Base-by-base conservation (phyloP, 2,888 invertebrate genomes). In the Ornithoptera alexandrae region DNA sequence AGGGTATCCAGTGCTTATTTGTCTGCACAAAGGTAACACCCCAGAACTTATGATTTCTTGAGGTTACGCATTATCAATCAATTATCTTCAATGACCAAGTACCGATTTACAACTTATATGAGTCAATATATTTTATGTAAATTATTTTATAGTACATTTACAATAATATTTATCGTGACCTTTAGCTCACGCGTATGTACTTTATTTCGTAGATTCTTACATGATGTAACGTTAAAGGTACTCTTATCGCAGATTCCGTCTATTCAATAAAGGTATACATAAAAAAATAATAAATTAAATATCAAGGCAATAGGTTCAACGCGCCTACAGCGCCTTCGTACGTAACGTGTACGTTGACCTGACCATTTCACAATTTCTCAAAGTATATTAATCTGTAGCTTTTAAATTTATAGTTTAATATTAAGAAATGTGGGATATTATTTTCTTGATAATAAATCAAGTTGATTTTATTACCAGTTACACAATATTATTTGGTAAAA, bases 341-440 rank as follows among this genome's bases (percentile, higher is more conserved):
- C 62, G 66, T 68, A 62, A 66, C 42, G 46, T 60, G 68, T 67
- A 39, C 67, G 59, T 71, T 64, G 68, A 68, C 66, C 68, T 50
- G 36, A 60, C 73, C 69, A 80, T 80, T 79, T 77, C 78, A 74
- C 76, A 78, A 79, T 78, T 78, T 78, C 67, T 65, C 72, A 76
- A 75, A 76, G 74, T 73, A 74, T 72, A 72, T 70, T 72, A 70
- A 73, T 73, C 68, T 75, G 71, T 67, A 71, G 68, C 69, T 72
- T 74, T 65, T 50, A 72, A 69, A 70, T 74, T 71, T 70, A 71
- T 65, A 62, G 68, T 67, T 72, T 71, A 70, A 69, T 72, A 70
- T 73, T 74, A 60, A 62, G 67, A 70, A 73, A 70, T 68, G 57
- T 64, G 60, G 62, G 30, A 62, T 62, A 63, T 59, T 65, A 61